Conservation (phyloP, 2,797 vertebrate species). For the Echeneis naucrates region DNA sequence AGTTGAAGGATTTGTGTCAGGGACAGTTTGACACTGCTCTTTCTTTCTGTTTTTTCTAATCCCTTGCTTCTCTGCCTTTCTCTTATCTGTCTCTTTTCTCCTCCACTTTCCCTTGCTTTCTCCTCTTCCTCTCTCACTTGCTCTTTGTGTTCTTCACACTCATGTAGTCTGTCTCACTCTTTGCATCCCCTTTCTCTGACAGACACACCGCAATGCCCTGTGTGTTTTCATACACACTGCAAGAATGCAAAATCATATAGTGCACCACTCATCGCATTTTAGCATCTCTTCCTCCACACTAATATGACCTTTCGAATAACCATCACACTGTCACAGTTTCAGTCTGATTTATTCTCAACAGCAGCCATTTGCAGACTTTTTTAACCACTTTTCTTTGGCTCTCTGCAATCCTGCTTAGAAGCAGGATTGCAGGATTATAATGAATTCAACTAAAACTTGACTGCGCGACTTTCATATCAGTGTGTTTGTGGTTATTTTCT, state of each 20-base stretch:
- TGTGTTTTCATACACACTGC: conserved; percentile 36
- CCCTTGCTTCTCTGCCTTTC: conserved; percentile 5
- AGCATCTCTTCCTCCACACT: conserved; percentile 48
- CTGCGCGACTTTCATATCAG: conserved; percentile 48
- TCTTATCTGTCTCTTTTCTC: conserved; percentile 12
- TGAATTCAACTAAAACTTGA: conserved; percentile 37
- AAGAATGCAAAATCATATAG: conserved; percentile 47
- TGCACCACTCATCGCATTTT: conserved; percentile 40
- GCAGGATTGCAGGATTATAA: conserved; percentile 34
- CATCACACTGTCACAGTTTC: conserved; percentile 61
- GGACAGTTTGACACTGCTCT: conserved; percentile 59
- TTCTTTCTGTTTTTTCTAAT: conserved; percentile 32
- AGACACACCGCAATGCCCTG: conserved; percentile 28
- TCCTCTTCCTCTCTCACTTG: neutral
- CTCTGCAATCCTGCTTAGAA: conserved; percentile 14
- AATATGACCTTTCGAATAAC: conserved; percentile 59
- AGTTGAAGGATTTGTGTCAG: conserved; percentile 60
- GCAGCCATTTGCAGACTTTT: conserved; percentile 29
- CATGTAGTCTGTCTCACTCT: conserved; percentile 12
- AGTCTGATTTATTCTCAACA: conserved; percentile 43
- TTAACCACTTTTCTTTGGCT: neutral
- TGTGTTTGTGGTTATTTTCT: conserved; percentile 63
- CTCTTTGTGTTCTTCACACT: neutral
- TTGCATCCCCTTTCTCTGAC: conserved; percentile 21
- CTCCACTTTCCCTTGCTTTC: conserved; percentile 5